These are phyloP conservation scores for Myiothlypis coronata DNA, from an alignment of 2,797 vertebrate species.

Conservation along the genomic window DNA sequence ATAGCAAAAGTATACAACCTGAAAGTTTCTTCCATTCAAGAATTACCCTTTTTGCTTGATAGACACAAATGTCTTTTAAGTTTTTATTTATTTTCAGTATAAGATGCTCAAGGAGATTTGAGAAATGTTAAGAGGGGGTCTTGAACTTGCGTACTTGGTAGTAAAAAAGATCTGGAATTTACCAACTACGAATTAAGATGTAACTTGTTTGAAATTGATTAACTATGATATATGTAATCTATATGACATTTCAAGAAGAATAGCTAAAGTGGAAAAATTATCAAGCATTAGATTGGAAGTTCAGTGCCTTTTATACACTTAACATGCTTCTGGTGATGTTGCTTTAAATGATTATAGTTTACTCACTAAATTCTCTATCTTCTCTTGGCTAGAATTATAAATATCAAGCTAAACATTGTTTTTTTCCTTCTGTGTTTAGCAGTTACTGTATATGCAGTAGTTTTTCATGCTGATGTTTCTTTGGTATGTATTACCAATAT, in stretches of 20 bases:
- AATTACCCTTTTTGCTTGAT: neutral
- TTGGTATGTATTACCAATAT: neutral
- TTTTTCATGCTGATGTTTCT: neutral
- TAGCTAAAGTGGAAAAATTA: neutral
- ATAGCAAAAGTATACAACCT: neutral
- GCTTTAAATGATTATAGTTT: neutral
- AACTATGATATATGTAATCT: neutral
- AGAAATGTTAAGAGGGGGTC: neutral
- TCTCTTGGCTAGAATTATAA: neutral
- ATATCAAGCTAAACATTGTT: neutral
- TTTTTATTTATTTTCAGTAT: neutral
- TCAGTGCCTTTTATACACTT: neutral
- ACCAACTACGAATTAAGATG: neutral
- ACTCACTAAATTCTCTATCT: neutral
- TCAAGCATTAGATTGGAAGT: neutral
- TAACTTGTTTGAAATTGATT: neutral
- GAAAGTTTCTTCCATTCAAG: neutral
- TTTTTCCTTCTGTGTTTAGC: neutral
- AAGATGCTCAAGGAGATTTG: neutral
- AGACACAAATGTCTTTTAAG: neutral
- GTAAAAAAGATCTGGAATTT: neutral
- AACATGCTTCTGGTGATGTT: neutral
- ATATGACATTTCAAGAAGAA: neutral
- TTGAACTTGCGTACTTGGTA: neutral
- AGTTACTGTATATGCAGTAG: neutral